Evolutionary conservation across 2,797 vertebrate genomes (phyloP).

Genomic region (Hydrophis major): DNA sequence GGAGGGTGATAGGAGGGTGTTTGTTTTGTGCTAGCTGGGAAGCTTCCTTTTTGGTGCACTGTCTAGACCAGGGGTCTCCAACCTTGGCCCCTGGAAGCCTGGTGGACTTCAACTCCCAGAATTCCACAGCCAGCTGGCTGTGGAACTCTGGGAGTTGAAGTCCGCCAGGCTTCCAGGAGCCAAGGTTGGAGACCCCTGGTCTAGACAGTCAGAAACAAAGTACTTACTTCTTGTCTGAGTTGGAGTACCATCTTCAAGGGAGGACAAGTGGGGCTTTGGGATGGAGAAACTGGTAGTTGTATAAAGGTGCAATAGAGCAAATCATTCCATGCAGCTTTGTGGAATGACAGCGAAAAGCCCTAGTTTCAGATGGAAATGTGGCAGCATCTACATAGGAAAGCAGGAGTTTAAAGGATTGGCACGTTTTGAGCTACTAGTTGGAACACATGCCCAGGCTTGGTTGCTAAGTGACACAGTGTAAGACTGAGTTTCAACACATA

Average conservation of each 20-base stretch:
- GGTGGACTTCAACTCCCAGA: no score
- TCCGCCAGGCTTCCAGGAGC: no score
- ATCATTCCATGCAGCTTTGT: neutral
- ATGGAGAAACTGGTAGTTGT: neutral
- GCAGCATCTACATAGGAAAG: neutral
- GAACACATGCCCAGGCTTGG: neutral
- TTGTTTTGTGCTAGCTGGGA: neutral
- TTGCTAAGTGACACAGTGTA: conserved; percentile 10
- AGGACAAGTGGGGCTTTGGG: neutral
- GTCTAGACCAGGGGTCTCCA: no score
- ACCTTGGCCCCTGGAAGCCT: no score
- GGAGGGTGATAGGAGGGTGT: neutral
- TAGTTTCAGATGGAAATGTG: conserved; percentile 13
- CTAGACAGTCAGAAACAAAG: neutral
- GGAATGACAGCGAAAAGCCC: neutral
- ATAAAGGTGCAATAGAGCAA: neutral
- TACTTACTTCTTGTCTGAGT: neutral
- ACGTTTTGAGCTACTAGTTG: neutral
- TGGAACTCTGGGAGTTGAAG: no score
- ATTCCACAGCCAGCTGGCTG: no score
- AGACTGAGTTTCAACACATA: neutral
- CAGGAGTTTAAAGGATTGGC: neutral
- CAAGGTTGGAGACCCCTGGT: no score
- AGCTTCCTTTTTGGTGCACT: neutral
- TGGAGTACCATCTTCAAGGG: neutral